Base-by-base conservation (phyloP, 2,888 invertebrate species). In the Sinotaia quadrata region DNA sequence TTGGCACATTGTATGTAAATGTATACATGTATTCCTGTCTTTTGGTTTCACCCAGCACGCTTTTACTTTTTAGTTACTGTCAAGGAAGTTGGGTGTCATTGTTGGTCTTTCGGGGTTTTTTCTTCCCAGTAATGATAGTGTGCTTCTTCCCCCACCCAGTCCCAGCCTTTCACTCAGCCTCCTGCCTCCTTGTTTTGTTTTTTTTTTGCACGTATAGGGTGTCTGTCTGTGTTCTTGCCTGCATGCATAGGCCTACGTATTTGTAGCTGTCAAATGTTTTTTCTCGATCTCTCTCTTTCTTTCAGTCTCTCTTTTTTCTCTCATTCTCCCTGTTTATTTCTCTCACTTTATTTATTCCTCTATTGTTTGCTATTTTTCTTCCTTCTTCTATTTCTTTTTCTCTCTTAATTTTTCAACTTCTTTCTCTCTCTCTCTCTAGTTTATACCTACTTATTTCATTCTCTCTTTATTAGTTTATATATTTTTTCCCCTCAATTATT, bases 401-500 rank as follows among this genome's bases (percentile, higher is more conserved):
- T 8, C 36, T 34, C 10, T 21, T 24, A 34, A 33, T 15, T 57
- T 36, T 57, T 7, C 34, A 15, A n/a, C 3, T 34, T 31, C 36
- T 27, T 27, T 1, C 41, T 36, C 27, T 37, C 56, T 56, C 44
- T 4, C 2, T 56, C 41, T 67, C 15, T 18, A 15, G n/a, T 31
- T 52, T 59, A 34, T 47, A 24, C 33, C 24, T 60, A 41, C 51
- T 27, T 49, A 58, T 37, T 34, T 37, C 36, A 10, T 49, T 44
- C 57, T 66, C 66, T 49, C 58, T 41, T n/a, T 66, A 44, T 56
- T 36, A 29, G 29, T 41, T 31, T 33, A 27, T 31, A 24, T 57
- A n/a, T 57, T 44, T 27, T 29, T 57, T n/a, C 41, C 47, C 44
- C 49, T 27, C 56, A n/a, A 47, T n/a, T 44, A 29, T 49, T 31